These are phyloP conservation scores for Platycheirus rosarum DNA, from an alignment of 2,888 invertebrate genomes.

Conservation along the genomic window DNA sequence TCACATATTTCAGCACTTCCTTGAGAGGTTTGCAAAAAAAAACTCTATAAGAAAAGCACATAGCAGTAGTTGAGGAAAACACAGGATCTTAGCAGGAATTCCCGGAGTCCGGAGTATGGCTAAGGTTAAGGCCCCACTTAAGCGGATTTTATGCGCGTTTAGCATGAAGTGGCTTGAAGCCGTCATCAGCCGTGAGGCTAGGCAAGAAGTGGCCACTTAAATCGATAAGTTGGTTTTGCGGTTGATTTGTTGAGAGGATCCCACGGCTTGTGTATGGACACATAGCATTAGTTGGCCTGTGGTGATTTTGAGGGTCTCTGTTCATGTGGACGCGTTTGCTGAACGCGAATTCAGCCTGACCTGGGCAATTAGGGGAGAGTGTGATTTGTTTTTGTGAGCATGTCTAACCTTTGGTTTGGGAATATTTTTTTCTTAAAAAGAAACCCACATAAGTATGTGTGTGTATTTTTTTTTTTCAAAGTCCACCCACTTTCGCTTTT, in stretches of 20 bases:
- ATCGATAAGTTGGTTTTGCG: slow-evolving; percentile 68
- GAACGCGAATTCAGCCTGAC: slow-evolving; percentile 25
- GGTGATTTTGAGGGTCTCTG: slow-evolving; percentile 36
- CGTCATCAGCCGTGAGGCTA: slow-evolving; percentile 5
- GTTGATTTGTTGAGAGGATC: slow-evolving; percentile 70
- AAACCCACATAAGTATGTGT: not conserved
- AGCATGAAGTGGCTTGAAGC: slow-evolving; percentile 57
- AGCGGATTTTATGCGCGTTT: slow-evolving; percentile 54
- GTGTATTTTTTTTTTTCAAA: slow-evolving; percentile 15
- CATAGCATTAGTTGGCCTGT: slow-evolving; percentile 71
- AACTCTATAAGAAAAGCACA: slow-evolving; percentile 40
- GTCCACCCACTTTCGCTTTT: slow-evolving; percentile 58
- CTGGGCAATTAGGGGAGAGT: slow-evolving; percentile 63
- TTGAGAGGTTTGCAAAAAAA: slow-evolving; percentile 29
- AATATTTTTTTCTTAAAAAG: slow-evolving; percentile 7
- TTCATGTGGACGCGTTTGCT: slow-evolving; percentile 23
- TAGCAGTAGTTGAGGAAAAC: slow-evolving; percentile 30
- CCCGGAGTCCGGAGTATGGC: not conserved
- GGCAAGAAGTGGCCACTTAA: slow-evolving; percentile 68
- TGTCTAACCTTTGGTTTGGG: slow-evolving; percentile 17
- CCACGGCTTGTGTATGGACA: slow-evolving; percentile 74
- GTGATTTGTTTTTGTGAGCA: slow-evolving; percentile 37
- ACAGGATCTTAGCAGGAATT: slow-evolving; percentile 45
- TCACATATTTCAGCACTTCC: slow-evolving; percentile 58
- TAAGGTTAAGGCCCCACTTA: slow-evolving; percentile 32